Evolutionary conservation across 2,888 invertebrate genomes (phyloP), one percentile per base, ranked within the genome.

Genomic region (Cosmia trapezina): DNA sequence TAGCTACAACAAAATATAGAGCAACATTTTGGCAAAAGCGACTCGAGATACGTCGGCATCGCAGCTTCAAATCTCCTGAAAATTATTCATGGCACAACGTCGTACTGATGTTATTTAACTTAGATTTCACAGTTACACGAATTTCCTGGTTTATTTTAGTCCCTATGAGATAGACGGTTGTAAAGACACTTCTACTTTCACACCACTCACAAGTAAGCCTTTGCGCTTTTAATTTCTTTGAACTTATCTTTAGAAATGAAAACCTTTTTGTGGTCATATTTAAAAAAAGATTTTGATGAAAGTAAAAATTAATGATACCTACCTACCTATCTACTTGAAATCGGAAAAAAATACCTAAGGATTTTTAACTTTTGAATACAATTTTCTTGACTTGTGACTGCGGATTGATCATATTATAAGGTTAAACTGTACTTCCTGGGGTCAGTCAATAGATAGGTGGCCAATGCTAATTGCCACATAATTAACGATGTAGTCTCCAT

Each of bases 21-120:
- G 51, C 33, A 73, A 75, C 49, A 77, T 84, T 84, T 83, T 82
- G 77, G 73, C 76, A 80, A 82, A 82, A 83, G 81, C 80, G 62
- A 77, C 73, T 77, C 56, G 69, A 83, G 83, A 83, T 82, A 81
- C 77, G 81, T 76, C 74, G 73, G 66, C 77, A 82, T 82, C 82
- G 68, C 77, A 71, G 73, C 80, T 74, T 76, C 77, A 83, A 80
- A 83, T 83, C 82, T 80, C 72, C 67, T 76, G 72, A 69, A 84
- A 84, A 84, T 82, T 84, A 84, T 84, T 84, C 84, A 83, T 83
- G 74, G 57, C 75, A 68, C 78, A 72, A 69, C 78, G 73, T 76
- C 74, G 78, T 80, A 45, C 83, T 78, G 76, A 74, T 81, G 79
- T 83, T 83, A 79, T 83, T 83, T 83, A 83, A 83, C 81, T 81